Evolutionary conservation across 2,888 invertebrate genomes (phyloP).

Genomic region (Melinaea menophilus): DNA sequence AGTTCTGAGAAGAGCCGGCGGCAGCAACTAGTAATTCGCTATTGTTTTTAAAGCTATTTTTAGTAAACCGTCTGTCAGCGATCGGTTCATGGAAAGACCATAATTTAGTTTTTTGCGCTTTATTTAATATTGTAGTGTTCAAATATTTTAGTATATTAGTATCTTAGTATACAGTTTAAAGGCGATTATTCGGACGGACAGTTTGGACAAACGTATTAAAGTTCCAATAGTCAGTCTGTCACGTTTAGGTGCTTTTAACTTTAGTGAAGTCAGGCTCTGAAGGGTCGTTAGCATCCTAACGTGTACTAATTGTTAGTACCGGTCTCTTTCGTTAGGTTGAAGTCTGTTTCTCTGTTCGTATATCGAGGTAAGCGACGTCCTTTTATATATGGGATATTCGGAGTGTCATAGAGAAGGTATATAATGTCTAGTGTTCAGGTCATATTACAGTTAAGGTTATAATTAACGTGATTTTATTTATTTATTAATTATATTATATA

Average conservation of each 20-base stretch:
- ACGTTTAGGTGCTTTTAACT: conserved; percentile 48
- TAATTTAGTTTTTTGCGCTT: no score
- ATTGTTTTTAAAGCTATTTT: no score
- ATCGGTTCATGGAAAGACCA: no score
- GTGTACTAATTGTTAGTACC: conserved; percentile 58
- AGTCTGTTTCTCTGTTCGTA: conserved; percentile 25
- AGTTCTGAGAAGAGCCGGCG: no score
- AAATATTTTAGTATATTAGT: no score
- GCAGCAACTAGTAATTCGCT: no score
- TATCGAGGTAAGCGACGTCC: conserved; percentile 20
- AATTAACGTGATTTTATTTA: background rate
- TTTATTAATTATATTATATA: background rate
- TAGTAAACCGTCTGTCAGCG: no score
- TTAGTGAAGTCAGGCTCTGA: conserved; percentile 38
- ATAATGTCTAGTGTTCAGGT: no score
- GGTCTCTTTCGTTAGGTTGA: conserved; percentile 29
- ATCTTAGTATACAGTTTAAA: no score
- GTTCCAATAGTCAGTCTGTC: conserved; percentile 38
- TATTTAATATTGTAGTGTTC: no score
- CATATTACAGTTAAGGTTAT: background rate
- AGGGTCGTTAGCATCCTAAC: conserved; percentile 56
- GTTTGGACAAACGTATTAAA: conserved; percentile 12
- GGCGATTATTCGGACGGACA: background rate
- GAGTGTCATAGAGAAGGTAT: conserved; percentile 5
- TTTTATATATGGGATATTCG: conserved; percentile 16